phyloP scores from a whole-genome alignment of 2,797 vertebrate species.

The Novumbra hubbsi region DNA sequence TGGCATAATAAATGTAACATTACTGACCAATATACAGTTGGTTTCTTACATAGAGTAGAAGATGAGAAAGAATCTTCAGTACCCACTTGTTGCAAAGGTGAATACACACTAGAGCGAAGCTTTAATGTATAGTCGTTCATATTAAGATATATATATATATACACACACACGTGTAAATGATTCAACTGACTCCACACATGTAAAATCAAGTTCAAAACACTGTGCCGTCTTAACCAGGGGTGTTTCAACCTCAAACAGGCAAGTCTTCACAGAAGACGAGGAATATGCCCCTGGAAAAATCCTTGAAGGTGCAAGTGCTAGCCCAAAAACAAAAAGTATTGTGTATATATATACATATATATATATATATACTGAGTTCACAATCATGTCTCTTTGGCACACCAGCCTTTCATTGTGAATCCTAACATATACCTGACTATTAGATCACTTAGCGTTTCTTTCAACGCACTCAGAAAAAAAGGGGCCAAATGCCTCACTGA shows the following conservation, averaged over 20 bases:
- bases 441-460: conserved; percentile 43
- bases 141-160: conserved; percentile 65
- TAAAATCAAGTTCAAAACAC: conserved; percentile 76
- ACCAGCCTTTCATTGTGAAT: conserved; percentile 58
- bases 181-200: conserved; percentile 75
- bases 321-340: conserved; percentile 39
- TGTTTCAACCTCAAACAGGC: conserved; percentile 68
- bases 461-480: conserved; percentile 51
- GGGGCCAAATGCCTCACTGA: conserved; percentile 52
- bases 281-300: conserved; percentile 46
- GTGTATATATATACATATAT: conserved; percentile 26
- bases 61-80: conserved; percentile 57
- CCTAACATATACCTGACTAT: conserved; percentile 45
- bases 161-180: conserved; percentile 75
- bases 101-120: conserved; percentile 62
- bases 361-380: conserved; percentile 39
- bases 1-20: conserved; percentile 74
- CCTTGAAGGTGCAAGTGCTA: conserved; percentile 55
- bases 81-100: conserved; percentile 65
- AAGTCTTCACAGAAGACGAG: conserved; percentile 97
- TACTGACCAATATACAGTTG: conserved; percentile 64
- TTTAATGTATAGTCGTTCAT: conserved; percentile 56
- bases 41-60: conserved; percentile 63
- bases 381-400: conserved; percentile 70
- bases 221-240: conserved; percentile 68